Evolutionary conservation across 30 jellyfish, hydroid and myxozoan species (phyloP).

Genomic region (Sanderia malayensis): DNA sequence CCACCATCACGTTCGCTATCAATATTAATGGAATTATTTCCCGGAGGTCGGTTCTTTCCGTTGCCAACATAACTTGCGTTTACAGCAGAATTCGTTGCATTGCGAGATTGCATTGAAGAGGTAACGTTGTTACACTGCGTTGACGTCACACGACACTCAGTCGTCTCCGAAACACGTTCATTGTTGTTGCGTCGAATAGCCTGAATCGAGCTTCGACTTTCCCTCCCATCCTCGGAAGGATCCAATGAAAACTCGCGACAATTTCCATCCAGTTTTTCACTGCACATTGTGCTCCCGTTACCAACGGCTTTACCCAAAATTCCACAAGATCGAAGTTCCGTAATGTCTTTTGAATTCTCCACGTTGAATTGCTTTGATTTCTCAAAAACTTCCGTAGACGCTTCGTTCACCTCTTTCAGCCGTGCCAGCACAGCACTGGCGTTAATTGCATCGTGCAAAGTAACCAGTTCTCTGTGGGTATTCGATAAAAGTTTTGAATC

Average conservation of each 20-base stretch:
- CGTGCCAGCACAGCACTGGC: slow-evolving; percentile 51
- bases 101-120: not conserved
- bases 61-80: not conserved
- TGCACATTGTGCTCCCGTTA: no score
- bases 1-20: no score
- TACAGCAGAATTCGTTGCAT: not conserved
- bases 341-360: not conserved
- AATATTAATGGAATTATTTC: no score
- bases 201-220: not conserved
- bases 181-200: not conserved
- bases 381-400: not conserved
- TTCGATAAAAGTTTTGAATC: not conserved
- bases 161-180: not conserved
- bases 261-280: not conserved
- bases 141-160: not conserved
- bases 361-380: no score
- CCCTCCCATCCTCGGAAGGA: not conserved
- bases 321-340: not conserved
- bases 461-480: not conserved
- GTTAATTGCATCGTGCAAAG: slow-evolving; percentile 55
- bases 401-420: slow-evolving; percentile 28
- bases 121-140: not conserved
- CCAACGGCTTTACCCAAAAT: not conserved
- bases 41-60: not conserved
- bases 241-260: not conserved